phyloP scores from a whole-genome alignment of 2,888 invertebrate genomes.

The Chymomyza caudatula region DNA sequence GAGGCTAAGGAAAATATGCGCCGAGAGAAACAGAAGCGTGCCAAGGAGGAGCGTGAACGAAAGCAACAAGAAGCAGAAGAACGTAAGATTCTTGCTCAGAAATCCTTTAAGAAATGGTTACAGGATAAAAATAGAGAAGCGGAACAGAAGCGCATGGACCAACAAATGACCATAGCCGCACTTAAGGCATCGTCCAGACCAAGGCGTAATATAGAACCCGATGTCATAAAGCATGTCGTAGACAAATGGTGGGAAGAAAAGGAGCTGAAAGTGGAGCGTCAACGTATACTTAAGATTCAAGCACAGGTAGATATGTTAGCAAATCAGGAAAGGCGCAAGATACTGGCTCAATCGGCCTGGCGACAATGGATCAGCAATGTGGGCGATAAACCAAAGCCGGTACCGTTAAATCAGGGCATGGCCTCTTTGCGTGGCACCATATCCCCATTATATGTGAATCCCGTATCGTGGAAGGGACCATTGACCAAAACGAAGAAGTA shows the following conservation, averaged over 20 bases:
- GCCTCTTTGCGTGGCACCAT: slow-evolving; percentile 74
- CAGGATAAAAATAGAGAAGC: slow-evolving; percentile 47
- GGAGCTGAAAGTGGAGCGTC: slow-evolving; percentile 59
- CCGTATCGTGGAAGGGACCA: slow-evolving; percentile 62
- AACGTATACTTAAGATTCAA: slow-evolving; percentile 50
- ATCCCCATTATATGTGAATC: slow-evolving; percentile 74
- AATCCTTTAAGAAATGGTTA: slow-evolving; percentile 71
- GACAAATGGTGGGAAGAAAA: slow-evolving; percentile 45
- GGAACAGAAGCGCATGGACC: slow-evolving; percentile 16
- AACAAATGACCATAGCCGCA: slow-evolving; percentile 1
- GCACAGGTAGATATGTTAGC: slow-evolving; percentile 16
- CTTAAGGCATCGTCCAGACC: slow-evolving; percentile 4
- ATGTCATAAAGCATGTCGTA: slow-evolving; percentile 38
- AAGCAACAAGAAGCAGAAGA: slow-evolving; percentile 35
- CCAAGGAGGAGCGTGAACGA: slow-evolving; percentile 44
- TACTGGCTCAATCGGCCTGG: slow-evolving; percentile 65
- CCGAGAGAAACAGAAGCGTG: slow-evolving; percentile 13
- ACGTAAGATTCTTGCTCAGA: slow-evolving; percentile 57
- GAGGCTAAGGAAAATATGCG: slow-evolving; percentile 64
- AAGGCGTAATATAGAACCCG: slow-evolving; percentile 7
- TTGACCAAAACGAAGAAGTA: not conserved
- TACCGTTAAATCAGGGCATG: slow-evolving; percentile 75
- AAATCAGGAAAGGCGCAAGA: slow-evolving; percentile 51
- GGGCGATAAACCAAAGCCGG: slow-evolving; percentile 75
- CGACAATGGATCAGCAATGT: slow-evolving; percentile 71